Percentiles rank a stretch among this genome's conserved stretches.
Evolutionary conservation across 92 coral and sea anemone genomes (phyloP).

Genomic region (Chrysogorgia sp.): DNA sequence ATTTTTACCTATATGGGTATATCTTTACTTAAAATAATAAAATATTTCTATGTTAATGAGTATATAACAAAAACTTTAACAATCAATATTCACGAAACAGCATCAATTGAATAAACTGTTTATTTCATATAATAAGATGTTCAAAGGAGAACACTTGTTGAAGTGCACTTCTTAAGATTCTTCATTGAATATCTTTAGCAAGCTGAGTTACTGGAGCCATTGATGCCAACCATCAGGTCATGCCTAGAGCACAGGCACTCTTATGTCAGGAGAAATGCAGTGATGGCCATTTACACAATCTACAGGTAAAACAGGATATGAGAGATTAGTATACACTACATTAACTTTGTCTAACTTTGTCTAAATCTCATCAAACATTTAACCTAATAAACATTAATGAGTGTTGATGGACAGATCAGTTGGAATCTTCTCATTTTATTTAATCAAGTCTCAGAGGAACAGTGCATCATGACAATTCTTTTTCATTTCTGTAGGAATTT

Average conservation of each 20-base stretch:
- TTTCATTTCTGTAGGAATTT: conserved; percentile 69
- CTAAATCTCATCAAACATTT: background rate
- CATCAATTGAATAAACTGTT: no score
- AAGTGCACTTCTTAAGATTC: background rate
- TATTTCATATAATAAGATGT: background rate
- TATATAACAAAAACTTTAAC: no score
- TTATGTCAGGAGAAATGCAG: conserved; percentile 98
- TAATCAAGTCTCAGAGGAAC: background rate
- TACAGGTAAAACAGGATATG: conserved; percentile 61
- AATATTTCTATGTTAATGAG: no score
- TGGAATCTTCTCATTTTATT: background rate
- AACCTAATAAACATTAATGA: background rate
- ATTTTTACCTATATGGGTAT: no score
- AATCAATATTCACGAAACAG: no score
- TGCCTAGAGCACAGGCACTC: conserved; percentile 98
- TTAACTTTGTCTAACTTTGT: background rate
- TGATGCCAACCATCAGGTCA: conserved; percentile 95
- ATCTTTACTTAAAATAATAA: no score
- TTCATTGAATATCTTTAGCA: conserved; percentile 56
- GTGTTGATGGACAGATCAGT: no score
- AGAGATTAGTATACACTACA: background rate
- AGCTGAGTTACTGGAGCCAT: conserved; percentile 91
- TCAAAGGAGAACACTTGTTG: no score
- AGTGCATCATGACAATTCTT: background rate
- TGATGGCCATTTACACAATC: conserved; percentile 98